A percentile compares a stretch with the other conserved stretches of the same genome.
Evolutionary conservation across 1,140 invertebrate species (phyloP).

Genomic region (Helicoverpa zea): DNA sequence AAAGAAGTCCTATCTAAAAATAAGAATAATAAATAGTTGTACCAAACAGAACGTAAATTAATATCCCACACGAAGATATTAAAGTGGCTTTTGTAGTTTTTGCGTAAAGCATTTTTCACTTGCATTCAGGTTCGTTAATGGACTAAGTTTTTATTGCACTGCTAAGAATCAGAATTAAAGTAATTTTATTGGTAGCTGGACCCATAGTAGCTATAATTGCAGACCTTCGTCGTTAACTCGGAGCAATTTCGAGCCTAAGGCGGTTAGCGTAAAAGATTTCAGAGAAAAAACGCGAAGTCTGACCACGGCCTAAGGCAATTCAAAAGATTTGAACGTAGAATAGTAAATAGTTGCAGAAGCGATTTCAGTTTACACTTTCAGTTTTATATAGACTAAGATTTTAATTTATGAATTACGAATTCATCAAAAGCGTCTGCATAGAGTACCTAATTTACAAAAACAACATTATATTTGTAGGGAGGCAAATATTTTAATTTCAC

Average conservation of each 20-base stretch:
- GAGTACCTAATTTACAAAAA: too few relatives aligned
- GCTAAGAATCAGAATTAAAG: slow-evolving; percentile 41
- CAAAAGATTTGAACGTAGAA: slow-evolving; percentile 5
- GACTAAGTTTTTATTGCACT: slow-evolving; percentile 10
- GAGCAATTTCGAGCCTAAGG: slow-evolving; percentile 47
- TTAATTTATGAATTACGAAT: too few relatives aligned
- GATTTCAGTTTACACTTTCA: too few relatives aligned
- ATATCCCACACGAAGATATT: too few relatives aligned
- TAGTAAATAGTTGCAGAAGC: neutral
- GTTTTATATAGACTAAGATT: too few relatives aligned
- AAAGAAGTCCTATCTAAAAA: too few relatives aligned
- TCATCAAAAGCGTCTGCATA: too few relatives aligned
- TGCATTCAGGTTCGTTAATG: neutral
- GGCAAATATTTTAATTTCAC: too few relatives aligned
- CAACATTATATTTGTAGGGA: too few relatives aligned
- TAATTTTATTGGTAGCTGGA: slow-evolving; percentile 32
- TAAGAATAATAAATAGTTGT: too few relatives aligned
- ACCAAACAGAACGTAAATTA: too few relatives aligned
- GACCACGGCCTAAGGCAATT: slow-evolving; percentile 39
- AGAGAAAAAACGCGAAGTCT: slow-evolving; percentile 46
- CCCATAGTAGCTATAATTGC: slow-evolving; percentile 32
- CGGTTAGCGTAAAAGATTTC: slow-evolving; percentile 48
- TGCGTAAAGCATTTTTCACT: neutral
- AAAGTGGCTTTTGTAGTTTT: neutral
- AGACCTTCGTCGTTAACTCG: slow-evolving; percentile 42